Conservation (phyloP, 2,113 vertebrate species). For the Malurus cyaneus region DNA sequence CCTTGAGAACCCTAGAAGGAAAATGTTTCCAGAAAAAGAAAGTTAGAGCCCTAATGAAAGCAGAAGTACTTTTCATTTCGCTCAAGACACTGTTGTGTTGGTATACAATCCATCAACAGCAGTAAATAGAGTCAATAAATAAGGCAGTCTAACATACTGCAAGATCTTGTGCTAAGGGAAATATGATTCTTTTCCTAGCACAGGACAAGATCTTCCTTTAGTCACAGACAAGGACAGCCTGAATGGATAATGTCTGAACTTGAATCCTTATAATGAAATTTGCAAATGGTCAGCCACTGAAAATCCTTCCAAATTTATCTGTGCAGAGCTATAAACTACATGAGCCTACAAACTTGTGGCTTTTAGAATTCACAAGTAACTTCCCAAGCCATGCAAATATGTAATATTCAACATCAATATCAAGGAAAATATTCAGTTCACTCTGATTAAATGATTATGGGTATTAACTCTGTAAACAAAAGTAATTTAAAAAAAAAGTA, state of each 20-base stretch:
- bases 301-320: background rate
- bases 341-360: background rate
- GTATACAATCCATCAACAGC: conserved; percentile 70
- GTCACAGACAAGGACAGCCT: conserved; percentile 1
- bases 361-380: background rate
- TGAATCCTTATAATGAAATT: background rate
- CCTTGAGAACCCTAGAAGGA: conserved; percentile 63
- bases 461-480: background rate
- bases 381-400: background rate
- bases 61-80: conserved; percentile 65
- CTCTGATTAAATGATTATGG: background rate
- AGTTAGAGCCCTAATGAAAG: conserved; percentile 56
- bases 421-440: background rate
- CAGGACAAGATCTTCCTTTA: conserved; percentile 55
- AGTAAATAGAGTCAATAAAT: conserved; percentile 70
- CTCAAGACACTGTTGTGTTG: conserved; percentile 53
- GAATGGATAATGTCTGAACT: background rate
- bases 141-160: conserved; percentile 60
- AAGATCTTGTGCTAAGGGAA: conserved; percentile 62
- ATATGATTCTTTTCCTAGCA: conserved; percentile 46
- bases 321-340: background rate
- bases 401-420: background rate
- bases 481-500: background rate
- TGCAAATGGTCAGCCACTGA: background rate
- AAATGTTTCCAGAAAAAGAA: conserved; percentile 63